Conservation (phyloP, 2,888 invertebrate species). For the Chrysina gloriosa region DNA sequence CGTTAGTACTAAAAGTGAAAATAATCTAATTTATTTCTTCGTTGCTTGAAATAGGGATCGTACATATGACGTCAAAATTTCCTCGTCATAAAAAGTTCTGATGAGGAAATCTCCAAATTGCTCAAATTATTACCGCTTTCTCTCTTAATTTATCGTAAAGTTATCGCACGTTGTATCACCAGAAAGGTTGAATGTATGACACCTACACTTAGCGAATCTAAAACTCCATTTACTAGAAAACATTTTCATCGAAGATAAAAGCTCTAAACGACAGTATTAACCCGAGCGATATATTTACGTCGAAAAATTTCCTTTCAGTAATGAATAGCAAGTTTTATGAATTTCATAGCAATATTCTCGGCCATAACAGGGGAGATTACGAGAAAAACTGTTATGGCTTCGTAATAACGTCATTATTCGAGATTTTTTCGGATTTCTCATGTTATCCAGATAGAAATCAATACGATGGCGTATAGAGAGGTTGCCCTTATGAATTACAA, state of each 20-base stretch:
- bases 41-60: too few species aligned
- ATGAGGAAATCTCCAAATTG: too few species aligned
- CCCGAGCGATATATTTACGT: neutral
- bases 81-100: too few species aligned
- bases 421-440: conserved; percentile 9
- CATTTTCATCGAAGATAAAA: neutral
- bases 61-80: too few species aligned
- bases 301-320: conserved; percentile 25
- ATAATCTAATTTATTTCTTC: too few species aligned
- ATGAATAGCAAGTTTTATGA: conserved; percentile 12
- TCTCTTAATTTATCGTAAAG: too few species aligned
- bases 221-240: neutral
- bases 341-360: neutral
- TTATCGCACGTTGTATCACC: too few species aligned
- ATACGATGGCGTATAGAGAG: neutral
- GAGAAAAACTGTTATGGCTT: conserved; percentile 9
- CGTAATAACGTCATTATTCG: conserved; percentile 23
- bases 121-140: too few species aligned
- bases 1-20: too few species aligned
- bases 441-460: conserved; percentile 6
- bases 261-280: conserved; percentile 4
- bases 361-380: conserved; percentile 7
- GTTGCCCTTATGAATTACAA: neutral
- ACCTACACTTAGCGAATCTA: neutral
- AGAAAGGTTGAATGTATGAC: neutral